These are phyloP conservation scores for Erannis defoliaria DNA, from an alignment of 2,888 invertebrate genomes.

Conservation along the genomic window DNA sequence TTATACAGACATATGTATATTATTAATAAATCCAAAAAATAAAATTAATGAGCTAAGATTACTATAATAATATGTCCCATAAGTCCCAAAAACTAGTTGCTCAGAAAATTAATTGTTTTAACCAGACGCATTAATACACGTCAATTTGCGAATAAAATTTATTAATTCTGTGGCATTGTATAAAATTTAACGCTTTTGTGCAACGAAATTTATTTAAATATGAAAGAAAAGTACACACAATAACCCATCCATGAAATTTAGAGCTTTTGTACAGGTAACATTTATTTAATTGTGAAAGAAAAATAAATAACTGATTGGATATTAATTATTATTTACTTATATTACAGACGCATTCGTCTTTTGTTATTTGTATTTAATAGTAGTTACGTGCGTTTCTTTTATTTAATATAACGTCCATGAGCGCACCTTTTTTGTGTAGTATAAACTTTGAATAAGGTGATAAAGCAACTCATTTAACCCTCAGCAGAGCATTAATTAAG, in stretches of 20 bases:
- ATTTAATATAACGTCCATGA: no score
- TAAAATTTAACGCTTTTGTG: conserved; percentile 4
- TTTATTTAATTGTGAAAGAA: conserved; percentile 1
- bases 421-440: no score
- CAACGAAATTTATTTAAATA: conserved; percentile 13
- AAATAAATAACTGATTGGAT: background rate
- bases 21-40: no score
- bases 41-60: no score
- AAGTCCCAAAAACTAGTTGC: background rate
- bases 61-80: no score
- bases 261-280: background rate
- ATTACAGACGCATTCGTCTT: background rate
- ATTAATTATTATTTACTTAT: conserved; percentile 1
- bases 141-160: conserved; percentile 16
- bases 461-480: no score
- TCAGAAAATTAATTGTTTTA: conserved; percentile 5
- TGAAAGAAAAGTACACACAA: conserved; percentile 1
- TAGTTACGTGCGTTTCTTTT: no score
- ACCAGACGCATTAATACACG: conserved; percentile 14
- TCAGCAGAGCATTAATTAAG: no score
- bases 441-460: no score
- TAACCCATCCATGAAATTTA: background rate
- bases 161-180: conserved; percentile 3
- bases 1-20: no score
- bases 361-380: background rate